Conservation (phyloP, 1,140 invertebrate species). For the Solenopsis fugax region DNA sequence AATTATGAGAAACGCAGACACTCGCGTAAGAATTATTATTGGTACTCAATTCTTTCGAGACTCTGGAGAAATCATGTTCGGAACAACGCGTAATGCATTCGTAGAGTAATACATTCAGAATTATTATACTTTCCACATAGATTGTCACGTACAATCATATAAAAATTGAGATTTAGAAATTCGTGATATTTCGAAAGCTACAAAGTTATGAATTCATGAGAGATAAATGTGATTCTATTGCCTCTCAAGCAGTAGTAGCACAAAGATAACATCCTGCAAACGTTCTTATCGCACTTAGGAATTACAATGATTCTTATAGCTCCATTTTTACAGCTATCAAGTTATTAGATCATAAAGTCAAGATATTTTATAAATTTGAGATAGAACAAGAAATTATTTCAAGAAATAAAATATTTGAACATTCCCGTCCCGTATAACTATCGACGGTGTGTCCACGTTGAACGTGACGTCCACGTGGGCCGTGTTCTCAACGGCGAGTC, state of each 20-base stretch:
- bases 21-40: conserved; percentile 9
- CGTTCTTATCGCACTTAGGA: background rate
- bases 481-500: conserved; percentile 10
- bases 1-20: conserved; percentile 10
- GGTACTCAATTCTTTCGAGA: conserved; percentile 16
- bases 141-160: background rate
- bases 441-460: background rate
- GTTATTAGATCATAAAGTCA: background rate
- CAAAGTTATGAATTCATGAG: conserved; percentile 13
- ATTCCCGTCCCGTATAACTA: background rate
- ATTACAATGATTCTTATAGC: background rate
- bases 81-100: background rate
- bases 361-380: background rate
- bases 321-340: background rate
- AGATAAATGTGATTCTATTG: background rate
- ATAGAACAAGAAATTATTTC: background rate
- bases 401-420: background rate
- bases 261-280: background rate
- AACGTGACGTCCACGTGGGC: conserved; percentile 33
- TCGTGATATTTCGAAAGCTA: conserved; percentile 23
- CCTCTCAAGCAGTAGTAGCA: background rate
- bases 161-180: conserved; percentile 32
- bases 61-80: conserved; percentile 21
- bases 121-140: conserved; percentile 35
- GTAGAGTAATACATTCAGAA: background rate